phyloP scores from a whole-genome alignment of 1,140 invertebrate genomes.

The Temnothorax longispinosus region DNA sequence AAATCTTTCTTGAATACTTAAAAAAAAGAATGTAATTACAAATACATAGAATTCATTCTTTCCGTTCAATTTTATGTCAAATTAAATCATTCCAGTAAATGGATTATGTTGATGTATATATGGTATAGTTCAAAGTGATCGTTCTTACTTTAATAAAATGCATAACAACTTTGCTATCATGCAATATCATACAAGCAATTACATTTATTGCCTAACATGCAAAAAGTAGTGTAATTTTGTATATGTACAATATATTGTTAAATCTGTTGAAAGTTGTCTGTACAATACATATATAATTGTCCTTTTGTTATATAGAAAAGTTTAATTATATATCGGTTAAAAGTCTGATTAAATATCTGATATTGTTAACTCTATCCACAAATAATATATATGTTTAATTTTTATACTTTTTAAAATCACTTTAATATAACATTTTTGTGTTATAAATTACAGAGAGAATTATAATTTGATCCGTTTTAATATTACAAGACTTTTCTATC shows the following conservation, averaged over 20 bases:
- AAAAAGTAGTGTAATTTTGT: slow-evolving; percentile 20
- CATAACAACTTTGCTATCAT: slow-evolving; percentile 66
- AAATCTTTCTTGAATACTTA: background rate
- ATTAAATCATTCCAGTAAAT: slow-evolving; percentile 49
- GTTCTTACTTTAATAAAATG: slow-evolving; percentile 67
- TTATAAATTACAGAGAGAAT: background rate
- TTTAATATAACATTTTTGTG: background rate
- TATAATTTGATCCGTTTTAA: background rate
- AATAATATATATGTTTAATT: background rate
- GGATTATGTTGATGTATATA: slow-evolving; percentile 28
- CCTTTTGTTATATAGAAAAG: slow-evolving; percentile 8
- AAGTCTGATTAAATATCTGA: background rate
- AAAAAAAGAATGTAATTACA: background rate
- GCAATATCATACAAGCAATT: slow-evolving; percentile 60
- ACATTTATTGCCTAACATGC: slow-evolving; percentile 60
- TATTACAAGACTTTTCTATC: background rate
- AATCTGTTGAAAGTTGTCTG: background rate
- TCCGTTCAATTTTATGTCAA: background rate
- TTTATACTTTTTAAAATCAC: background rate
- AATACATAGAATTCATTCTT: background rate
- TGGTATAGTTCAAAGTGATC: background rate
- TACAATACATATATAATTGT: background rate
- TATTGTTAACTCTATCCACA: background rate
- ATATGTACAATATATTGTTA: slow-evolving; percentile 36
- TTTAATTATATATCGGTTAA: slow-evolving; percentile 5